Conservation (phyloP, 92 coral and sea anemone species). For the Phenganax marumi region DNA sequence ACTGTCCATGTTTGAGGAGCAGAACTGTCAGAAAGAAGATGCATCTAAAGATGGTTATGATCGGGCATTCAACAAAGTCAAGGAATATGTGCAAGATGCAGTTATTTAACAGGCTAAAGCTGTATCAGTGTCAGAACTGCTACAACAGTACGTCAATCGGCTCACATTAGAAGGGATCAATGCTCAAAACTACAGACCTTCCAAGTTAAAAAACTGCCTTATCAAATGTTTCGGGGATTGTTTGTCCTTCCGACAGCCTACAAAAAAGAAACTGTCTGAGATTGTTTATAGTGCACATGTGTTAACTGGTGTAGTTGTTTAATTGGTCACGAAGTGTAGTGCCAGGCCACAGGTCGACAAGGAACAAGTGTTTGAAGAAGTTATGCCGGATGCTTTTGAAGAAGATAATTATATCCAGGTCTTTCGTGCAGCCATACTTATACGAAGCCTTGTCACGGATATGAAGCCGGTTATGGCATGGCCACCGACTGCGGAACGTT, state of each 20-base stretch:
- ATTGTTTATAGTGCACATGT: constrained; percentile 52
- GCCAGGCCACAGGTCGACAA: constrained; percentile 34
- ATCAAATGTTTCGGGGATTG: constrained; percentile 48
- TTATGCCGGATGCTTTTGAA: constrained; percentile 5
- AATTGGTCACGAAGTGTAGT: constrained; percentile 42
- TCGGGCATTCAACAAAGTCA: constrained; percentile 49
- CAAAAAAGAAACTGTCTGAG: constrained; percentile 53
- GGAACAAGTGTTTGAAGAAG: constrained; percentile 38
- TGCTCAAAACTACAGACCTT: constrained; percentile 56
- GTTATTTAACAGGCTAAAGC: constrained; percentile 48
- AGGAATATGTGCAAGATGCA: constrained; percentile 43
- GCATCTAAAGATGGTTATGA: constrained; percentile 40
- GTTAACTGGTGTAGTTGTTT: constrained; percentile 49
- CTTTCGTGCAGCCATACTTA: constrained; percentile 55
- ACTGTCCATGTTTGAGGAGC: constrained; percentile 1
- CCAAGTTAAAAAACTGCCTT: constrained; percentile 60
- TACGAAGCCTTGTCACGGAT: constrained; percentile 49
- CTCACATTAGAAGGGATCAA: constrained; percentile 46
- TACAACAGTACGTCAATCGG: constrained; percentile 32
- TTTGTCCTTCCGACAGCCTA: constrained; percentile 54
- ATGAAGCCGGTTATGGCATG: constrained; percentile 62
- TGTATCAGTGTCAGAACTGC: constrained; percentile 55
- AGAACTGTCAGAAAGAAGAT: constrained; percentile 49
- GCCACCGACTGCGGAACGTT: constrained; percentile 62
- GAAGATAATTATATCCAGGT: constrained; percentile 54